Base-by-base conservation (phyloP, 92 coral and sea anemone species). In the Umimayanthus chanpuru region DNA sequence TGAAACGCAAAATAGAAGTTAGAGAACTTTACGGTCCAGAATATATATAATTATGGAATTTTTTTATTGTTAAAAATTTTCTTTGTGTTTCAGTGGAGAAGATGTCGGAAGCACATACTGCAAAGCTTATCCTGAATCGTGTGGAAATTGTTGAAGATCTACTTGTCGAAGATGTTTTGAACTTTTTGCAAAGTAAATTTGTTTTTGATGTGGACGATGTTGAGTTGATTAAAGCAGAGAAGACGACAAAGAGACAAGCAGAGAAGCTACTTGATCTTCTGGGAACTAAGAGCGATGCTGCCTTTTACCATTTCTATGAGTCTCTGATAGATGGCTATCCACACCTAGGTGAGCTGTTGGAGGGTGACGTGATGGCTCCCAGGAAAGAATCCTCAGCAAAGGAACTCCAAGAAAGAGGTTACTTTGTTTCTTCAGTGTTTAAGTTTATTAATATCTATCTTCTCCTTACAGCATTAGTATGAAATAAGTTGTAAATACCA, bases 141-240 rank as follows among this genome's bases (percentile, higher is more conserved):
- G 96, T 95, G 1, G 96, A 94, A 86, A 97, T 97, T 36, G 96
- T 97, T 0, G 95, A 91, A 66, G 99, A 97, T 81, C 93, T 97
- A 1, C 93, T 97, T 15, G 99, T 92, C 1, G 94, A 93, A 39
- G 99, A 97, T 75, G 93, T 97, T 25, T 85, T 97, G 0, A 94
- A 92, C 77, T 88, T 73, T 40, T 93, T 97, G 28, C 96, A 81
- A 74, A 90, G 97, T 73, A 90, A 94, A 74, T 88, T 94, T 79
- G 98, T 97, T 64, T 95, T 97, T 85, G 99, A 97, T 79, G 38
- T 56, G 6, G 92, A 95, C 14, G 99, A 97, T 80, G 81, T 55
- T 41, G 98, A 97, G 56, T 90, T 95, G 14, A 95, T 95, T 74
- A 96, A 89, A 76, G 92, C 94, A 20, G 98, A 95, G 72, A 91